Evolutionary conservation across 2,888 invertebrate species (phyloP), one percentile per base, ranked within the genome.

Genomic region (Helleia helle): DNA sequence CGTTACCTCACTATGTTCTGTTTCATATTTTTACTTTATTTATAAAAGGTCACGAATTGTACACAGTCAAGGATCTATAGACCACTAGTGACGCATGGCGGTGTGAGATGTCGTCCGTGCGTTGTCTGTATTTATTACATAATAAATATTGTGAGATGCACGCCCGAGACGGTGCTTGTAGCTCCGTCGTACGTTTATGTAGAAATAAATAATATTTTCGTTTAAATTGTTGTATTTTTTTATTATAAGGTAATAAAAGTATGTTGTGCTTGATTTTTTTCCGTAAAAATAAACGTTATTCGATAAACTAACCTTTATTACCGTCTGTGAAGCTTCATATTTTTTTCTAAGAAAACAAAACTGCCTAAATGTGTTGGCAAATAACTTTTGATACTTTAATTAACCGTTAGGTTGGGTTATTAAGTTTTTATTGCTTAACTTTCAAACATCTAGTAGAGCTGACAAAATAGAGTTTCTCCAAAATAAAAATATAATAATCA

Each of bases 191-290:
- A 62, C 75, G 68, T 74, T 79, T 75, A 69, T 75, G 70, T 83
- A 83, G 83, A 79, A 83, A 81, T 83, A 83, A 83, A 83, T 79
- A 79, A 81, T 83, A 83, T 83, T 83, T 83, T 83, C 81, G 83
- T 83, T 83, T 83, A 83, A 65, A 67, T 52, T 56, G 69, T 69
- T 66, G 65, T 59, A 59, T 69, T 65, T 69, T 77, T 68, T 44
- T 26, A 14, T 17, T 18, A 4, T 41, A 44, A 43, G 28, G 41
- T 28, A 18, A 13, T 17, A 26, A 18, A 17, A 26, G 13, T 13
- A 30, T 29, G 22, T 22, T 22, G 8, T 22, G 22, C 22, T 22
- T 22, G 3, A 22, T 22, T 22, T 7, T 22, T 22, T 22, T 22
- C 5, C 22, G 22, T 22, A 8, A 5, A 15, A 22, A 18, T 18